A percentile compares a stretch with the other conserved stretches of the same genome.
These are phyloP conservation scores for Tapera naevia DNA, from an alignment of 2,797 vertebrate species.

Conservation along the genomic window DNA sequence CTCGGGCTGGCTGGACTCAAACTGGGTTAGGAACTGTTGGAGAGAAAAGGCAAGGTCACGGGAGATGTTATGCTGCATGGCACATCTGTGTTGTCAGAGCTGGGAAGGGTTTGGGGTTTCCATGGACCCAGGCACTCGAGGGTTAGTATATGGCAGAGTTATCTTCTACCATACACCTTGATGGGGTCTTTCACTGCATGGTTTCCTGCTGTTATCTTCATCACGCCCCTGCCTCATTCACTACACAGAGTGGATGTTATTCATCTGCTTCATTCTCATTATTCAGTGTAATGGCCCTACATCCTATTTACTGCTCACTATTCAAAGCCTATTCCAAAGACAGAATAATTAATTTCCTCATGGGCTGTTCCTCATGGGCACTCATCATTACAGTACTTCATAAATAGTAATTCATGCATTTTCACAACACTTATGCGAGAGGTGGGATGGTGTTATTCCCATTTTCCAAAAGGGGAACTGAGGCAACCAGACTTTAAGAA, in stretches of 20 bases:
- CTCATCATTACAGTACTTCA: slow-evolving; percentile 66
- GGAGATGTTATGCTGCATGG: not conserved
- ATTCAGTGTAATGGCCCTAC: slow-evolving; percentile 59
- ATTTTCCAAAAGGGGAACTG: slow-evolving; percentile 29
- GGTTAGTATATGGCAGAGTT: not conserved
- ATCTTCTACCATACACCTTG: not conserved
- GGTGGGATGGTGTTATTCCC: not conserved
- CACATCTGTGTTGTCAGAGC: not conserved
- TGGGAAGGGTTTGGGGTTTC: not conserved
- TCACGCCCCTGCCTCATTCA: not conserved
- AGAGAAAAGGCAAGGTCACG: not conserved
- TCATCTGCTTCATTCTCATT: slow-evolving; percentile 45
- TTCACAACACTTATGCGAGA: slow-evolving; percentile 44
- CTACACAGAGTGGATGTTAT: not conserved
- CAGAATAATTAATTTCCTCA: slow-evolving; percentile 69
- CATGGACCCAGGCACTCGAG: not conserved
- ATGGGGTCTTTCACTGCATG: not conserved
- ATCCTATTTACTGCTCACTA: slow-evolving; percentile 64
- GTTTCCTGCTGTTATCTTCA: slow-evolving; percentile 4
- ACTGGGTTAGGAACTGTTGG: rapidly evolving
- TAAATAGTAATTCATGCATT: slow-evolving; percentile 68
- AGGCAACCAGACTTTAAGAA: slow-evolving; percentile 26
- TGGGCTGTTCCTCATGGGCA: slow-evolving; percentile 60
- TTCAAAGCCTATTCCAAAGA: slow-evolving; percentile 62
- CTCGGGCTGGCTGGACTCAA: not conserved